Base-by-base conservation (phyloP, 2,888 invertebrate genomes). In the Acronicta leporina region DNA sequence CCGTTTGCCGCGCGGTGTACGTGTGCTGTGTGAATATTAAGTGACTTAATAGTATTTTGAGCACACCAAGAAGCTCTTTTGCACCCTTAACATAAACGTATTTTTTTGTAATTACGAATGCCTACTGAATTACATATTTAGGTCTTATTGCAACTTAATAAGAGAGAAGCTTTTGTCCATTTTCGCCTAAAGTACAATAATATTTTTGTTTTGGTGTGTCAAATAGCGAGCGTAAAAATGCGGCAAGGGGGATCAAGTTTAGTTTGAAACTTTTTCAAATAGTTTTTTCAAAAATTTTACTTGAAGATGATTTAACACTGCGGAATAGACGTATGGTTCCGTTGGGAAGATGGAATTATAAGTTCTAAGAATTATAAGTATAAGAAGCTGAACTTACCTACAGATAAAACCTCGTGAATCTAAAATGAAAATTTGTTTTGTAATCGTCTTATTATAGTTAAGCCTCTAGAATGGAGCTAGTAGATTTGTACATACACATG, bases 1-100 rank as follows among this genome's bases (percentile, higher is more conserved):
- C 91, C 92, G 89, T 92, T 90, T 91, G 88, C 87, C 88, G 81
- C 87, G 88, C 77, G 77, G 82, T 79, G 86, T 81, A 89, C 89
- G 92, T 88, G 89, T 84, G 84, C 85, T 80, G 88, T 83, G 84
- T 90, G 90, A 89, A 91, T 92, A 91, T 90, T 89, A 88, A 90
- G 88, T 85, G 82, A 82, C 83, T 80, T 87, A 86, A 87, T 86
- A 88, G 87, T 90, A 86, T 87, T 89, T 82, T 79, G 81, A 83
- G 69, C 77, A 77, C 76, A 73, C 68, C 69, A 69, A 80, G 79
- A 80, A 78, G 79, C 57, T 71, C 54, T 74, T 72, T 52, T 47
- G 49, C 52, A 27, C 57, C 47, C 51, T 61, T 50, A 33, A 20
- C 35, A 63, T 43, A 65, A 68, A 61, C 42, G 53, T 51, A 57